These are phyloP conservation scores for Neoseiulus cucumeris DNA, from an alignment of 1,140 invertebrate species.

Conservation along the genomic window DNA sequence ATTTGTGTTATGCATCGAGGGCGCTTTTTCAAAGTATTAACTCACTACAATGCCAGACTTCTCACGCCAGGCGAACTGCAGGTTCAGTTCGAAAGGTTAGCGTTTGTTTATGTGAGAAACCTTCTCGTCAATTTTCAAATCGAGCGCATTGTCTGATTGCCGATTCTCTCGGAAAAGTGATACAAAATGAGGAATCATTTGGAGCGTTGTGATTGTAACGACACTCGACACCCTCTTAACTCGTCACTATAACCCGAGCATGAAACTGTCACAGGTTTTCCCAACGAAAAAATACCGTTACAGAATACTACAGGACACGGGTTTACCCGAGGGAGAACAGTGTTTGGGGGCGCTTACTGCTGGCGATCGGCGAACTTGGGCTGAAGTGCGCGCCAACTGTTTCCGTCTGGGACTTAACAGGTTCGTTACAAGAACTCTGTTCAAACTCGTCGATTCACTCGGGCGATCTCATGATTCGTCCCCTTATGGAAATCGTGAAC, in stretches of 20 bases:
- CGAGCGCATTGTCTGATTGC: too few relatives aligned
- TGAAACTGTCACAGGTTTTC: too few relatives aligned
- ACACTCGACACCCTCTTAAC: too few relatives aligned
- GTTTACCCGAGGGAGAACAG: conserved; percentile 44
- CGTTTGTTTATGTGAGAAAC: too few relatives aligned
- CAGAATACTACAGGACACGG: neutral
- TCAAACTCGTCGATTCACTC: too few relatives aligned
- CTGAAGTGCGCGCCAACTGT: conserved; percentile 45
- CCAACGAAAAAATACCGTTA: neutral
- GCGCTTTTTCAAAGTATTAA: conserved; percentile 79
- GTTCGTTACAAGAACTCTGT: neutral
- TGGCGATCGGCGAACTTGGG: conserved; percentile 71
- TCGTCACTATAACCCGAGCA: too few relatives aligned
- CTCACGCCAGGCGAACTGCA: conserved; percentile 51
- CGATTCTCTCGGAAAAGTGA: too few relatives aligned
- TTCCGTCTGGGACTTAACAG: conserved; percentile 69
- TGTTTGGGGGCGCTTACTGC: conserved; percentile 77
- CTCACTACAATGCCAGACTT: conserved; percentile 62
- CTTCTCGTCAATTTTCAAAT: too few relatives aligned
- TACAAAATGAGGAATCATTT: too few relatives aligned
- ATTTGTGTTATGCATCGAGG: conserved; percentile 81
- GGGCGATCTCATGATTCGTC: too few relatives aligned
- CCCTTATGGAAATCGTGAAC: too few relatives aligned
- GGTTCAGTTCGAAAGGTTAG: conserved; percentile 39
- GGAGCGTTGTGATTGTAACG: too few relatives aligned